Conservation (phyloP, 2,113 vertebrate genomes). For the Stigmatopora nigra region DNA sequence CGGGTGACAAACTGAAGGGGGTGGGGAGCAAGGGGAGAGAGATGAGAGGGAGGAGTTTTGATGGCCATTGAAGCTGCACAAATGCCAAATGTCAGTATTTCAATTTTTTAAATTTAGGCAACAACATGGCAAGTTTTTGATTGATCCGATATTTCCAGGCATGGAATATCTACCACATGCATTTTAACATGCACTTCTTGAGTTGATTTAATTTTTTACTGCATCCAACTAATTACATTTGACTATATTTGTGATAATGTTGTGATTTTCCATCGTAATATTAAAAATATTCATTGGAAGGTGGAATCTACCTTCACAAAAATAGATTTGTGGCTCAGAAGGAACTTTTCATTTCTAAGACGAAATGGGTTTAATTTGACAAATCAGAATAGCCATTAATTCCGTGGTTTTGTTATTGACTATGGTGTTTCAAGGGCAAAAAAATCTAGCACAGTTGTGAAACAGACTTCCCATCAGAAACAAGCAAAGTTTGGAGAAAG, state of each 20-base stretch:
- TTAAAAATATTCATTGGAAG: background rate
- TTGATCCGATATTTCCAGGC: constrained; percentile 11
- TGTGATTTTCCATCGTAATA: background rate
- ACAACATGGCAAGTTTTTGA: background rate
- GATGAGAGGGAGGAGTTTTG: constrained; percentile 69
- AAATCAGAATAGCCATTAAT: background rate
- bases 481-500: constrained; percentile 22
- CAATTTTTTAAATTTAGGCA: background rate
- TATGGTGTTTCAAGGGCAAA: background rate
- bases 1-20: constrained; percentile 60
- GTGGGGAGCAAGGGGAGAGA: constrained; percentile 47
- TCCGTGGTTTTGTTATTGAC: background rate
- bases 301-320: background rate
- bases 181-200: constrained; percentile 41
- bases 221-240: background rate
- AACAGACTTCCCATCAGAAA: constrained; percentile 33
- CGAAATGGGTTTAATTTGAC: background rate
- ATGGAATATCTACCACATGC: constrained; percentile 35
- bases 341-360: background rate
- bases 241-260: background rate
- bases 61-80: constrained; percentile 28
- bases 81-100: constrained; percentile 11
- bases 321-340: background rate
- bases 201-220: constrained; percentile 19
- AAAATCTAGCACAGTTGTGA: constrained; percentile 28